Base-by-base conservation (phyloP, 2,797 vertebrate species). In the Phalloptychus januarius region DNA sequence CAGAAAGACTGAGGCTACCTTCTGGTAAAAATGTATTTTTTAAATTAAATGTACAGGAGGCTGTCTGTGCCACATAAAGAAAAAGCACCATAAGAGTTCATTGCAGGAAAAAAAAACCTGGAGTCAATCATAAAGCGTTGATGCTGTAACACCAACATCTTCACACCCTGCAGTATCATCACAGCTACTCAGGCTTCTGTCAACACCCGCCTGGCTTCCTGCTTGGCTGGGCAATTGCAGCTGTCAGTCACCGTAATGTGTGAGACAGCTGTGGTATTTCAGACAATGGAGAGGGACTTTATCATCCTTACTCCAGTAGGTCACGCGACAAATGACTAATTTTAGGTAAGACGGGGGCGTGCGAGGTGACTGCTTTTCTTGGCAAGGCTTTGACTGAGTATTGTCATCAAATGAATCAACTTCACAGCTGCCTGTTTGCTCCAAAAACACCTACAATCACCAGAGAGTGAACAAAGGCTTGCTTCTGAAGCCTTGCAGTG, bases 211-310 rank as follows among this genome's bases (percentile, higher is more conserved):
- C 75, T 0, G 76, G 74, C 79, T 58, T 54, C 72, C 70, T 77
- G 77, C 85, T 82, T 80, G 91, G 82, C 81, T 50, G 79, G 89
- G 91, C 86, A 93, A 90, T 90, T 89, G 84, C 83, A 82, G 85
- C 92, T 92, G 93, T 95, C 94, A 94, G 72, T 95, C 92, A 93
- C 83, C 81, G 90, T 93, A 93, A 95, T 92, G 86, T 78, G 72
- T 85, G 71, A 86, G 93, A 91, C 85, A 82, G 83, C 48, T 16
- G 77, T 89, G 91, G 89, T 94, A 94, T 95, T 94, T 95, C 91
- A 92, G 83, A 91, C 86, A 79, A 72, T 87, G 56, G 46, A 80
- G 77, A 86, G 67, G 77, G 86, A 91, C 91, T 94, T 89, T 87
- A 94, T 94, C 91, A 92, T 93, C 87, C 74, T 72, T 85, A 67